Base-by-base conservation (phyloP, 2,113 vertebrate species). In the Gymnocephalus cernua region DNA sequence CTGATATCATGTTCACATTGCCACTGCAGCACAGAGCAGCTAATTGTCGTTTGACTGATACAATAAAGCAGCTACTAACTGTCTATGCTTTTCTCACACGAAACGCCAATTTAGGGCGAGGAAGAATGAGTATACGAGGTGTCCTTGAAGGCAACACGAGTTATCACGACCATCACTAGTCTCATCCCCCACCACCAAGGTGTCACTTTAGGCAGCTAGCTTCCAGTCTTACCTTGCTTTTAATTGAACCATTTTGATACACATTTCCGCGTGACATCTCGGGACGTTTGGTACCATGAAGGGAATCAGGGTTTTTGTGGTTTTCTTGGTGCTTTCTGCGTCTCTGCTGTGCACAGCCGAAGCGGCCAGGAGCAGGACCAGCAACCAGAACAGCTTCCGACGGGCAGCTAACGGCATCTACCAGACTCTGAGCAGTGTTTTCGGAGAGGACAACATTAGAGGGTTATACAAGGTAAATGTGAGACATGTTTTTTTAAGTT, bases 361-460 rank as follows among this genome's bases (percentile, higher is more conserved):
- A 71, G 95, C 96, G 47, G 97, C 93, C n/a, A 93, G 97, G 80
- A 93, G 94, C 90, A 95, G 95, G 61, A 93, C 95, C 3, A 95
- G 96, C 82, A 96, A 94, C 86, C 92, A 94, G 75, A 97, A 97
- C 94, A 96, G 95, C 91, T 91, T 97, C 84, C 96, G 96, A 80
- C 95, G 96, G 79, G 95, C 96, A 3, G 96, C 94, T 70, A 96
- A 91, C 83, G 95, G 94, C 14, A 86, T 98, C 77, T 97, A 97
- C 78, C 97, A 97, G 85, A 96, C 95, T 32, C 80, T 98, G 72
- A 96, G 96, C 95, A 95, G 93, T 76, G 87, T 97, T 1, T 96
- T 97, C 85, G 97, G 97, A 45, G 97, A 99, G 93, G 97, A 98
- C 70, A 98, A 96, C 92, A 97, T 98, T 79, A 91, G 96, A 86